phyloP scores from a whole-genome alignment of 1,140 invertebrate species.

The Mylabris phalerata region DNA sequence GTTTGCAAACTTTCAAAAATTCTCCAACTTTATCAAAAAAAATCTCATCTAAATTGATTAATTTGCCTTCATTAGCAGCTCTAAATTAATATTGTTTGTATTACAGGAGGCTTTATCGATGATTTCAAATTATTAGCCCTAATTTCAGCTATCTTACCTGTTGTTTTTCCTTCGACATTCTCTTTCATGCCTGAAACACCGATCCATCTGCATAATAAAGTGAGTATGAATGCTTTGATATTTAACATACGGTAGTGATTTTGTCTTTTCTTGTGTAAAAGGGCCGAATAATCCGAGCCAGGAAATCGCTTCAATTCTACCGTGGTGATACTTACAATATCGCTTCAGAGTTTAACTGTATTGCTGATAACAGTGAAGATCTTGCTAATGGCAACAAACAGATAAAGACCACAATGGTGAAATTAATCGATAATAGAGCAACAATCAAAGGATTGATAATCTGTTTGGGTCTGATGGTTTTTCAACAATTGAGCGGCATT shows the following conservation, averaged over 20 bases:
- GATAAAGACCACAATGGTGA: too few relatives aligned
- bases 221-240: too few relatives aligned
- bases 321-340: slow-evolving; percentile 47
- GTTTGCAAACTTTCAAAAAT: too few relatives aligned
- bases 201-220: slow-evolving; percentile 46
- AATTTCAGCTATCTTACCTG: slow-evolving; percentile 58
- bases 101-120: slow-evolving; percentile 49
- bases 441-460: slow-evolving; percentile 61
- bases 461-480: slow-evolving; percentile 60
- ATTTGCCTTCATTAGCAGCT: too few relatives aligned
- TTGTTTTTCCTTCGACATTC: slow-evolving; percentile 58
- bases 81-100: slow-evolving; percentile 1
- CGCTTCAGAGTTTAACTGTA: slow-evolving; percentile 39
- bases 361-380: slow-evolving; percentile 34
- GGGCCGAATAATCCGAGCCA: slow-evolving; percentile 47
- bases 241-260: too few relatives aligned
- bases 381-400: not conserved
- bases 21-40: too few relatives aligned
- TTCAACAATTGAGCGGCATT: slow-evolving; percentile 73
- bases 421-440: slow-evolving; percentile 42
- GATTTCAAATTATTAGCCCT: slow-evolving; percentile 60
- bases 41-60: too few relatives aligned
- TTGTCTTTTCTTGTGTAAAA: slow-evolving; percentile 41
- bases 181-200: slow-evolving; percentile 78
- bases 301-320: slow-evolving; percentile 44